Evolutionary conservation across 2,797 vertebrate genomes (phyloP).

Genomic region (Acanthis flammea): DNA sequence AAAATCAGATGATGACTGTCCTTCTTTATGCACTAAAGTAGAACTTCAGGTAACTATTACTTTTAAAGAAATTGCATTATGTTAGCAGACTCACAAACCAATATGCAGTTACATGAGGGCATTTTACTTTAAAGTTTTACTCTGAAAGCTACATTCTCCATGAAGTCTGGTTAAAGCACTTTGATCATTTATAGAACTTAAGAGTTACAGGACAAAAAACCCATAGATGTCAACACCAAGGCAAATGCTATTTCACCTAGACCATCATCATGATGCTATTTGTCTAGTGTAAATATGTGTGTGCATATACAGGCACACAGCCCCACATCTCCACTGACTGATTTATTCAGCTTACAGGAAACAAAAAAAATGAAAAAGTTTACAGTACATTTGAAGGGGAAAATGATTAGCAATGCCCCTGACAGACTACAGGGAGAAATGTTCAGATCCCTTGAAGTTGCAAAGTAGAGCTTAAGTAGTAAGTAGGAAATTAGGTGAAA

Average conservation of each 20-base stretch:
- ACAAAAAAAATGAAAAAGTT: background rate
- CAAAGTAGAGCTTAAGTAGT: background rate
- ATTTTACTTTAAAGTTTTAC: background rate
- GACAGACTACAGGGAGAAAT: background rate
- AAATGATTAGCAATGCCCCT: background rate
- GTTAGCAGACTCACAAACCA: background rate
- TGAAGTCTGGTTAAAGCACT: background rate
- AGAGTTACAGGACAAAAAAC: background rate
- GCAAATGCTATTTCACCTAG: background rate
- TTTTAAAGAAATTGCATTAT: background rate
- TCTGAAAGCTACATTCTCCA: background rate
- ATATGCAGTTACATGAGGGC: rapidly evolving
- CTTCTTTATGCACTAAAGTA: background rate
- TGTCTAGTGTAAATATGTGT: rapidly evolving
- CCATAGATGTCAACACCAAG: background rate
- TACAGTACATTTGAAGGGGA: background rate
- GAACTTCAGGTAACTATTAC: background rate
- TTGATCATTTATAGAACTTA: background rate
- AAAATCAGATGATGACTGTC: background rate
- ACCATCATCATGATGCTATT: background rate
- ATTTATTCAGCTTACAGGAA: background rate
- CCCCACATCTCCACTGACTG: background rate
- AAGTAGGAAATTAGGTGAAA: background rate
- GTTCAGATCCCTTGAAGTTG: background rate
- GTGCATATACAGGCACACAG: background rate